Conservation (phyloP, 2,113 vertebrate species). For the Morphnarchus princeps region DNA sequence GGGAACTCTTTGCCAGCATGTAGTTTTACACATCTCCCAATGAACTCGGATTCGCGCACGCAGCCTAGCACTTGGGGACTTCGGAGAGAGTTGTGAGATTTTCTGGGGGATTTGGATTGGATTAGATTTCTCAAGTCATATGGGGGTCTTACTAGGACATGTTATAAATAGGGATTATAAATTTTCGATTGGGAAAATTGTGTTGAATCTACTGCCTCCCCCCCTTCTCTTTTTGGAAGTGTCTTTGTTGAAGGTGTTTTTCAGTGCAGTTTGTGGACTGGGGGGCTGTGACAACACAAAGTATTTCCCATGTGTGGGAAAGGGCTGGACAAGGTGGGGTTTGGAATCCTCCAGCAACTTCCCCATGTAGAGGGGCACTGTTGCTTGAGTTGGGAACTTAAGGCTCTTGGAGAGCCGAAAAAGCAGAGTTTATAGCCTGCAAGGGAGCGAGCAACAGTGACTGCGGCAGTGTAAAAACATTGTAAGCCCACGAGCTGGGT, state of each 20-base stretch:
- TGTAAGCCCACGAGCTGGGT: neutral
- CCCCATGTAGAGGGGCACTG: neutral
- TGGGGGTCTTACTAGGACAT: neutral
- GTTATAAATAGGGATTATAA: neutral
- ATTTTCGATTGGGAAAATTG: neutral
- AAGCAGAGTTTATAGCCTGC: neutral
- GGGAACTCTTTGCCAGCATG: slow-evolving; percentile 29
- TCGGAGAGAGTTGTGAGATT: neutral
- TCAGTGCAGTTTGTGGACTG: neutral
- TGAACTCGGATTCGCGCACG: neutral
- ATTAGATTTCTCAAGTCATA: neutral
- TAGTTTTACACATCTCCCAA: neutral
- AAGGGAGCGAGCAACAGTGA: neutral
- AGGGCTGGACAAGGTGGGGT: neutral
- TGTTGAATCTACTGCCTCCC: neutral
- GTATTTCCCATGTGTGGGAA: neutral
- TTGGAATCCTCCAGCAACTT: neutral
- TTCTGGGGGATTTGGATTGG: neutral
- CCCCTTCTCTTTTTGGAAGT: neutral
- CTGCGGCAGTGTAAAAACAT: neutral
- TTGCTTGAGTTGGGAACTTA: neutral
- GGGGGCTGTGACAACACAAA: neutral
- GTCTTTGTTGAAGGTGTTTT: neutral
- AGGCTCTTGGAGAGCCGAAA: neutral
- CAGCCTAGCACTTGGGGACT: neutral